Base-by-base conservation (phyloP, 2,888 invertebrate genomes). In the Troides helena region DNA sequence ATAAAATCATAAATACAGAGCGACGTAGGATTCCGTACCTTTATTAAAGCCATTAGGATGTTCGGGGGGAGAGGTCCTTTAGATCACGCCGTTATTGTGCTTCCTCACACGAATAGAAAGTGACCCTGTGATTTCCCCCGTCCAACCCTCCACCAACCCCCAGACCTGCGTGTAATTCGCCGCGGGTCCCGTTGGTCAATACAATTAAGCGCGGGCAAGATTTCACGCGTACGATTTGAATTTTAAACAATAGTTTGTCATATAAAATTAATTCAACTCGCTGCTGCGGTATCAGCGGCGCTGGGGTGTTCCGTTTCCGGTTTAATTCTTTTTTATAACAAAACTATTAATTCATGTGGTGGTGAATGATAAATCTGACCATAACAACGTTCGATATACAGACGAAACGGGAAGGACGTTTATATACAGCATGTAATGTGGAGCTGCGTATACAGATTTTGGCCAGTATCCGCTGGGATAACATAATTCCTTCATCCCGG, bases 231-330 rank as follows among this genome's bases (percentile, higher is more conserved):
- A 88, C 89, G 85, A 90, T 92, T 89, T 90, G 90, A 92, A 92
- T 92, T 90, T 92, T 90, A 89, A 90, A 89, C 90, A 90, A 90
- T 92, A 92, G 92, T 92, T 92, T 90, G 91, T 90, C 90, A 89
- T 88, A 89, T 89, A 88, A 90, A 92, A 90, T 90, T 88, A 89
- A 90, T 92, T 90, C 88, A 83, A 89, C 86, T 82, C 78, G 77
- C 78, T 79, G 78, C 77, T 81, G 80, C 82, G 83, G 30, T 5
- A 30, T 78, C 66, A 73, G 71, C 63, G 81, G 85, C 75, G 10
- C 1, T 43, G 83, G 89, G 85, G 61, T 87, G 90, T 77, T 76
- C 43, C 53, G n/a, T 39, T 39, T 39, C 39, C 39, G 39, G 7
- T 39, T 39, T 1, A 1, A 39, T 39, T 39, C 8, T 39, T 39